Base-by-base conservation (phyloP, 1,140 invertebrate genomes). In the Formica exsecta region DNA sequence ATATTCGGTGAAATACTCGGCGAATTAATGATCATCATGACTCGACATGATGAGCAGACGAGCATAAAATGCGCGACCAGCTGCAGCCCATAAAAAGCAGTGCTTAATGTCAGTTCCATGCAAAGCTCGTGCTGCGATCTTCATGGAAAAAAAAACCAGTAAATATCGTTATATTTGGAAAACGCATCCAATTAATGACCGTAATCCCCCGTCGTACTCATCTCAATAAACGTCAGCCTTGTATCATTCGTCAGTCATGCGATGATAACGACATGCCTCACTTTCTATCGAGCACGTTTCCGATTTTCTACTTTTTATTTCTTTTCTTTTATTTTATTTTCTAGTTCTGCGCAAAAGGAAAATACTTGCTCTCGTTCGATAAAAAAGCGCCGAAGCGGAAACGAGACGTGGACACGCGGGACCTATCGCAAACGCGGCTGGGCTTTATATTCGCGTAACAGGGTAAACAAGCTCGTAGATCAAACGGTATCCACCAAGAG, bases 391-490 rank as follows among this genome's bases (percentile, higher is more conserved):
- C 41, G 81, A 73, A 59, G n/a, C 59, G 57, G n/a, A 79, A 79
- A 81, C 76, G 74, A 79, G 75, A 80, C n/a, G n/a, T 41, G 25
- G 36, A 41, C 74, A 36, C 57, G 62, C 16, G 48, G 73, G 19
- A 44, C 41, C 84, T 77, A 64, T 85, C 64, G 73, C 83, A 57
- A 38, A 19, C 73, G 57, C 57, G 68, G 70, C 83, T 91, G 48
- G 48, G 48, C 48, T 51, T 51, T 51, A 86, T 86, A 90, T 90
- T 85, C 64, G 44, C 25, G 29, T 65, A 68, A 22, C 57, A 51
- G 54, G 41, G 65, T 90, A 90, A 90, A 90, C 89, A 90, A 90
- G 73, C 75, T 74, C 86, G 80, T 85, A 87, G 81, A 81, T 91
- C 87, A 87, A 91, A 62, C 54, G 79, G 22, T 76, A 44, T 11